Percentiles rank a stretch among this genome's conserved stretches.
Conservation (phyloP, 2,888 invertebrate species). For the Punctoribates punctum region DNA sequence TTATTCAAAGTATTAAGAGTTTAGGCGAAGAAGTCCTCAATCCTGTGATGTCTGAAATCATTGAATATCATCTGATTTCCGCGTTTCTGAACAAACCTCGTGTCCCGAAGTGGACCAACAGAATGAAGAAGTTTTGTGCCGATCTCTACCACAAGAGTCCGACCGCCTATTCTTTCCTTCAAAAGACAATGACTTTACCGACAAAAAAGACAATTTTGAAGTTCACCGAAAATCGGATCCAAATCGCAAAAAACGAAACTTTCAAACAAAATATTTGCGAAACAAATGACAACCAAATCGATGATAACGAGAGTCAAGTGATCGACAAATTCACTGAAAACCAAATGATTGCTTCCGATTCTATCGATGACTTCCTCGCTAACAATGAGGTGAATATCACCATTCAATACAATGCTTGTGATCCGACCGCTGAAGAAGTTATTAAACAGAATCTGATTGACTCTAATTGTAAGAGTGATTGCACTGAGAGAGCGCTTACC, state of each 20-base stretch:
- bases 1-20: not conserved
- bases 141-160: slow-evolving; percentile 32
- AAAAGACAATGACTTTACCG: slow-evolving; percentile 23
- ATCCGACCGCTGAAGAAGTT: not conserved
- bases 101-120: slow-evolving; percentile 4
- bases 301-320: not conserved
- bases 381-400: not conserved
- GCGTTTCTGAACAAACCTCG: slow-evolving; percentile 13
- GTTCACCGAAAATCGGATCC: not conserved
- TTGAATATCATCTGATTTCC: not conserved
- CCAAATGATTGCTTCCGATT: not conserved
- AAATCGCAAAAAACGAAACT: not conserved
- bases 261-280: not conserved
- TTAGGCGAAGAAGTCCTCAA: not conserved
- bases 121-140: slow-evolving; percentile 22
- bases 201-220: slow-evolving; percentile 22
- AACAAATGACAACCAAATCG: not conserved
- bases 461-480: not conserved
- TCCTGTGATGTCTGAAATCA: slow-evolving; percentile 1
- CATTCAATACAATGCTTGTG: not conserved
- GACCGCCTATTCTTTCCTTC: slow-evolving; percentile 12
- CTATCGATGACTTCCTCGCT: not conserved
- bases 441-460: not conserved
- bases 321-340: not conserved
- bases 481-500: not conserved